A percentile compares a stretch with the other conserved stretches of the same genome.
Evolutionary conservation across 2,113 vertebrate genomes (phyloP).

Genomic region (Sinocyclocheilus grahami): DNA sequence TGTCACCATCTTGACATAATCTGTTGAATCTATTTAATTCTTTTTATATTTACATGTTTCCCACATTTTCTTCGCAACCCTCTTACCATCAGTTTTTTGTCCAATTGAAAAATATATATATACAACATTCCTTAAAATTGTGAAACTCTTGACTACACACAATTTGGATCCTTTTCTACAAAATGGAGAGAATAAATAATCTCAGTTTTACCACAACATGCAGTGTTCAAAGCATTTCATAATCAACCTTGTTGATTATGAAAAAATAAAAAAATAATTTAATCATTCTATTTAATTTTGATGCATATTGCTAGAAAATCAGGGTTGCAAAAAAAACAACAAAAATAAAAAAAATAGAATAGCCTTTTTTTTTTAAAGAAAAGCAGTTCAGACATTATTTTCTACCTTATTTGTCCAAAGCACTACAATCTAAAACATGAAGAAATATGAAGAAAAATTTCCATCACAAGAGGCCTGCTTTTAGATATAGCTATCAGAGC

Average conservation of each 20-base stretch:
- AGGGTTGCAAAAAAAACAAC: no score
- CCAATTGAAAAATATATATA: neutral
- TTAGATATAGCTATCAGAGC: neutral
- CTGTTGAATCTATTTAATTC: neutral
- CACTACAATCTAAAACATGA: neutral
- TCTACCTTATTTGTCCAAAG: neutral
- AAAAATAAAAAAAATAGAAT: no score
- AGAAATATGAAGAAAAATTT: no score
- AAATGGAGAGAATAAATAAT: neutral
- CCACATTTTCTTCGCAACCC: neutral
- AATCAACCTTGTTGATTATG: no score
- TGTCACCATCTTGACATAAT: neutral
- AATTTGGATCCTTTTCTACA: neutral
- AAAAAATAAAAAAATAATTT: no score
- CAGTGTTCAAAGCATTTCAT: neutral
- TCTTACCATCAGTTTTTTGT: neutral
- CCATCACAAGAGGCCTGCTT: neutral
- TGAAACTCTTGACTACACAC: neutral
- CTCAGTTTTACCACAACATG: neutral
- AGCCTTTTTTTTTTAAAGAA: no score
- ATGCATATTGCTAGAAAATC: neutral
- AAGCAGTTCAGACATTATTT: neutral
- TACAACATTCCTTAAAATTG: neutral
- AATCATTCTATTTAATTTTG: neutral
- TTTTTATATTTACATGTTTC: neutral